Base-by-base conservation (phyloP, 92 coral and sea anemone genomes). In the Porites rus region DNA sequence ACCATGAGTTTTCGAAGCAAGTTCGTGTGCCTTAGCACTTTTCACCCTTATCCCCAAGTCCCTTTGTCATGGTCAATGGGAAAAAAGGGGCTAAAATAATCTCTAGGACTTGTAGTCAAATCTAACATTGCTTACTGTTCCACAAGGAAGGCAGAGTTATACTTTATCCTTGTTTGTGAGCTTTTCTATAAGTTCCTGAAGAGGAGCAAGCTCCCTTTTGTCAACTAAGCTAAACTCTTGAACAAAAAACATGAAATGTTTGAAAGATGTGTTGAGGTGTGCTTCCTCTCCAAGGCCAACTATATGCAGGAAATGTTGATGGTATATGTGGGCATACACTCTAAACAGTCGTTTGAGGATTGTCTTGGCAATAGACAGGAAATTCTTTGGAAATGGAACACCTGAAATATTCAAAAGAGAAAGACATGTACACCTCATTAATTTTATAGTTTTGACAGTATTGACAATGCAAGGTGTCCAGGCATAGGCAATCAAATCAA, bases 281-380 rank as follows among this genome's bases (percentile, higher is more conserved):
- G 99, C 99, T 84, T 97, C 99, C 82, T 97, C 99, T 51, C 99
- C 99, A n/a, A 97, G 96, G 68, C 93, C 91, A 8, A 97, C 99
- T 10, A 97, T 97, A 73, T 97, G 97, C 53, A 90, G 94, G 87
- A 97, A 97, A 77, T 97, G 99, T 53, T 97, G 97, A 76, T 97
- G 98, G 73, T 97, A 97, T 85, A 97, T 97, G 85, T 97, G 99
- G 22, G 99, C 99, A 64, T 97, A 97, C 9, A 97, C 98, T 88
- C 99, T 84, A 90, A 97, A 97, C 18, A 97, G 90, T 38, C 99
- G 93, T 76, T 97, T 97, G 63, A 97, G 93, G 85, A 97, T 97
- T 69, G 99, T 97, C 91, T 97, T 97, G 91, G 99, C 99, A 16
- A 92, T 95, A 74, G 98, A 89, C 52, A 90, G 89, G 85, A 97